Evolutionary conservation across 2,888 invertebrate species (phyloP), one percentile per base, ranked within the genome.

Genomic region (Macropis europaea): DNA sequence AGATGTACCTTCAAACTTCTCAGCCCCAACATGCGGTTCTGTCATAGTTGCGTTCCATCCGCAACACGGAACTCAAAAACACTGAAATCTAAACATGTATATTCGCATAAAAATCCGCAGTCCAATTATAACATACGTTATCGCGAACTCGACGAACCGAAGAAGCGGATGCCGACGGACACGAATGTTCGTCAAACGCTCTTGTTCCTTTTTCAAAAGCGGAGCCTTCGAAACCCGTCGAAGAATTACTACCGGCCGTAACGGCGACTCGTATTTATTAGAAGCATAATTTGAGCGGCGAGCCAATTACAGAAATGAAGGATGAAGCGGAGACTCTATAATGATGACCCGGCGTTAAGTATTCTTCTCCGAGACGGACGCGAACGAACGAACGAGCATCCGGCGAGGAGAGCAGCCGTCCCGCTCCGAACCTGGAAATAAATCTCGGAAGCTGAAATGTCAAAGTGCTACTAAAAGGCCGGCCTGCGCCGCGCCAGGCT

Each of bases 381-480:
- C 48, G 47, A n/a, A 30, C 15, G 43, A 19, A 34, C 36, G 17
- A 63, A 26, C 56, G 36, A 28, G 64, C 69, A 69, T 69, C 69
- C 69, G 66, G 32, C 24, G 56, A n/a, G n/a, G n/a, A n/a, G n/a
- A n/a, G n/a, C n/a, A n/a, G n/a, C n/a, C 15, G 22, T 7, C 17
- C 11, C n/a, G 36, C 24, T 28, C 47, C 19, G n/a, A 50, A 5
- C 22, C 38, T 50, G 24, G 26, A 56, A 42, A 64, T 68, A 56
- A 68, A 68, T 68, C 66, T 56, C 53, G 52, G 30, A 67, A 59
- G 47, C 67, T 59, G 54, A 70, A 70, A 70, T 67, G 69, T 70
- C 69, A 70, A 67, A 59, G 59, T 52, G 59, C 67, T 42, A 53
- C 57, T 67, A 59, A 40, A 47, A 52, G 15, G 13, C 28, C n/a